phyloP scores from a whole-genome alignment of 2,797 vertebrate species.

The Tangara arthus region DNA sequence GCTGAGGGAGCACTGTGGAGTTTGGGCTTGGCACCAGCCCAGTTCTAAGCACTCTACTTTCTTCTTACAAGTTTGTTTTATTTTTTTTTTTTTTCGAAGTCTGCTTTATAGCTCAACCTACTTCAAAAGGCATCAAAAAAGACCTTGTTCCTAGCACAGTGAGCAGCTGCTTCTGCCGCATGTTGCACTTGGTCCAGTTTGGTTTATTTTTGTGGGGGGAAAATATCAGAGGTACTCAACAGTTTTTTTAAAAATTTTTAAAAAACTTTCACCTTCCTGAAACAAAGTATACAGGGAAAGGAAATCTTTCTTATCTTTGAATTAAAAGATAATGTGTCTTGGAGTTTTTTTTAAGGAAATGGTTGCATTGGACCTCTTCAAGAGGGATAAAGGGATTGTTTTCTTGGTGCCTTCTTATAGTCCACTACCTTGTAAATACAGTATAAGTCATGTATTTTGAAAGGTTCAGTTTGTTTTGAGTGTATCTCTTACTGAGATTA shows the following conservation, averaged over 20 bases:
- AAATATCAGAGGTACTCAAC: neutral
- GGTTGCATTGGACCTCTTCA: neutral
- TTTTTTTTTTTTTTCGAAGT: neutral
- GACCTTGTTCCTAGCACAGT: neutral
- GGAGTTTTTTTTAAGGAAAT: neutral
- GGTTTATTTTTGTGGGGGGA: neutral
- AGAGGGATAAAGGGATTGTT: neutral
- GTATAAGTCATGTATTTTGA: fast-evolving
- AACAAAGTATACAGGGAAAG: too few species aligned
- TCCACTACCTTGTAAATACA: neutral
- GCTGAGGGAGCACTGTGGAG: neutral
- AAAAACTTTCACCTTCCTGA: too few species aligned
- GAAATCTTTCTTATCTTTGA: neutral
- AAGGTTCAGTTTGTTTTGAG: neutral
- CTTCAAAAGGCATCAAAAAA: neutral
- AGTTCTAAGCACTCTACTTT: neutral
- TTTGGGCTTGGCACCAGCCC: neutral
- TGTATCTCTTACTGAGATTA: neutral
- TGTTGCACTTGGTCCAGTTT: neutral
- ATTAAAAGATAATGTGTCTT: neutral
- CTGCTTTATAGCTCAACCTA: neutral
- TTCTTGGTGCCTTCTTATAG: neutral
- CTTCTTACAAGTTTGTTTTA: neutral
- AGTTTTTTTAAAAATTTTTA: neutral
- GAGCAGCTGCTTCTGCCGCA: neutral